These are phyloP conservation scores for Adrianichthys oophorus DNA, from an alignment of 2,797 vertebrate genomes.

Conservation along the genomic window DNA sequence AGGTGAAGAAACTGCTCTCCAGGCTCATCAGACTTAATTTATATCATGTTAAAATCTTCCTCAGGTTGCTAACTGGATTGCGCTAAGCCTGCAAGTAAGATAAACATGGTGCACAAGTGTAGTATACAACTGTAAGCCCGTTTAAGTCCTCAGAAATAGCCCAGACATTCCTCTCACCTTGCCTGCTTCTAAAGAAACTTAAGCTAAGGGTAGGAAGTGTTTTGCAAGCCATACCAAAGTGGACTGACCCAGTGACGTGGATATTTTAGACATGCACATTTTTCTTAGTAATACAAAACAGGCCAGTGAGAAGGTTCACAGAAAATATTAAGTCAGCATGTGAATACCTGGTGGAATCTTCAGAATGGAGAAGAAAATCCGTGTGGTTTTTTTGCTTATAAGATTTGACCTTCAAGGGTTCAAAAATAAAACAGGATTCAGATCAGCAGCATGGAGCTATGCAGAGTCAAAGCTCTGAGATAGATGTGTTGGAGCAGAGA, in stretches of 20 bases:
- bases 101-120: conserved; percentile 28
- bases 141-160: conserved; percentile 48
- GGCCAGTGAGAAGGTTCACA: background rate
- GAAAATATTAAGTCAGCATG: background rate
- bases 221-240: background rate
- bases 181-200: conserved; percentile 27
- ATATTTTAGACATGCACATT: background rate
- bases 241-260: conserved; percentile 8
- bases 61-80: conserved; percentile 22
- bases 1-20: conserved; percentile 7
- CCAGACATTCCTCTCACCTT: conserved; percentile 26
- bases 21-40: conserved; percentile 13
- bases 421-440: too few species aligned
- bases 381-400: background rate
- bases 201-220: conserved; percentile 5
- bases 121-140: conserved; percentile 43
- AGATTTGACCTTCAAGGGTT: background rate
- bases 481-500: too few species aligned
- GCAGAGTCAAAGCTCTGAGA: too few species aligned
- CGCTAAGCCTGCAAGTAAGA: conserved; percentile 15
- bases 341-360: too few species aligned
- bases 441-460: too few species aligned
- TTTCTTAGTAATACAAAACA: background rate
- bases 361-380: too few species aligned
- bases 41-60: conserved; percentile 28